Conservation (phyloP, 2,797 vertebrate species). For the Xerus rutilus region DNA sequence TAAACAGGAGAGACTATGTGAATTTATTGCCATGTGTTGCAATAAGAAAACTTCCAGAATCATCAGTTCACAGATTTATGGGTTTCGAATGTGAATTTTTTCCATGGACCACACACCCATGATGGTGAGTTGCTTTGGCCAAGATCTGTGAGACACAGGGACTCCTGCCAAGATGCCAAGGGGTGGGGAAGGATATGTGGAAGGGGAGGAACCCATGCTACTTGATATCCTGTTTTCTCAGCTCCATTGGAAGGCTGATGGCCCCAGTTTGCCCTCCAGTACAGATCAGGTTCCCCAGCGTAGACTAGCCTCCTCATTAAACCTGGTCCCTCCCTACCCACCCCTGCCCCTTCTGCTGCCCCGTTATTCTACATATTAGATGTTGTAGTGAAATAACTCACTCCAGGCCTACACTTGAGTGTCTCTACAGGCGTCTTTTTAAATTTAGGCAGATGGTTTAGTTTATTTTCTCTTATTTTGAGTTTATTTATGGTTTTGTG, state of each 20-base stretch:
- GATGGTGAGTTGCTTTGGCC: neutral
- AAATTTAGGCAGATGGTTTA: neutral
- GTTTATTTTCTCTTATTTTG: constrained; percentile 57
- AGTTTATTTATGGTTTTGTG: constrained; percentile 66
- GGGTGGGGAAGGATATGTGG: accelerated
- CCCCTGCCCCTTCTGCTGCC: accelerated
- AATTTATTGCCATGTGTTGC: neutral
- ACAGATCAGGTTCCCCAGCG: neutral
- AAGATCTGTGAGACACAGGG: neutral
- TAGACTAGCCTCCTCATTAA: neutral
- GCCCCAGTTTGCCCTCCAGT: neutral
- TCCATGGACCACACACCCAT: neutral
- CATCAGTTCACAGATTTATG: constrained; percentile 6
- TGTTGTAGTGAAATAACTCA: neutral
- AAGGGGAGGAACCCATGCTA: neutral
- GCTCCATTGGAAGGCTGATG: neutral
- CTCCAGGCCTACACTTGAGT: neutral
- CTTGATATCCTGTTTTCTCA: neutral
- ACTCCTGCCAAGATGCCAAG: neutral
- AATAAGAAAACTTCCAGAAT: constrained; percentile 46
- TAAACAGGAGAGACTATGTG: constrained; percentile 43
- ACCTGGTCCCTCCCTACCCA: neutral
- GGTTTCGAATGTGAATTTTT: constrained; percentile 49
- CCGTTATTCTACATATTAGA: neutral
- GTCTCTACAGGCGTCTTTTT: neutral